A percentile compares a stretch with the other conserved stretches of the same genome.
These are phyloP conservation scores for Spodoptera litura DNA, from an alignment of 1,140 invertebrate genomes.

Conservation along the genomic window DNA sequence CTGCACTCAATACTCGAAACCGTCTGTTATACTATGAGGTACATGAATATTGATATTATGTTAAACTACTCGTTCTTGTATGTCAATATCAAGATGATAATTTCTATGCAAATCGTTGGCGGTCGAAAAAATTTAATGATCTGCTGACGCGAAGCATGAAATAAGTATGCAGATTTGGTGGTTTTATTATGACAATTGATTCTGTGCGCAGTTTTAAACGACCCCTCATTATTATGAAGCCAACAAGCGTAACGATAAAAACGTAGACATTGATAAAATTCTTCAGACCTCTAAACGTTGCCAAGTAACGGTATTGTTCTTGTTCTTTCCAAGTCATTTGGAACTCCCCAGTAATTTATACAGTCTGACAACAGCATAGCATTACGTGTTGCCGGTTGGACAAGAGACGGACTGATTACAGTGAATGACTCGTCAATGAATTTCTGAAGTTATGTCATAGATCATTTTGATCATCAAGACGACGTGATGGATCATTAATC, in stretches of 20 bases:
- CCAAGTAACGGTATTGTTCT: conserved; percentile 25
- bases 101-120: conserved; percentile 29
- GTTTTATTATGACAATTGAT: conserved; percentile 19
- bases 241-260: conserved; percentile 31
- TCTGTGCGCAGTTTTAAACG: conserved; percentile 18
- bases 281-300: conserved; percentile 28
- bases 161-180: conserved; percentile 32
- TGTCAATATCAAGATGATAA: conserved; percentile 31
- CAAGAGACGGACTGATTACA: conserved; percentile 23
- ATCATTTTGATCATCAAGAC: conserved; percentile 7
- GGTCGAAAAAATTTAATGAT: conserved; percentile 1
- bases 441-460: conserved; percentile 7
- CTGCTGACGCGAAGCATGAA: conserved; percentile 9
- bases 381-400: conserved; percentile 8
- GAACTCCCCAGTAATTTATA: conserved; percentile 32
- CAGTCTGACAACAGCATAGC: conserved; percentile 21
- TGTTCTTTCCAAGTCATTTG: conserved; percentile 28
- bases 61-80: conserved; percentile 30
- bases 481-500: conserved; percentile 18
- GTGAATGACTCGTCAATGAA: conserved; percentile 14
- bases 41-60: conserved; percentile 39
- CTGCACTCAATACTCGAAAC: conserved; percentile 24
- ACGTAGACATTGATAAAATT: conserved; percentile 38
- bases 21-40: conserved; percentile 13
- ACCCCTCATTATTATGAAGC: conserved; percentile 28